These are phyloP conservation scores for Panopea generosa DNA, from an alignment of 2,888 invertebrate species.

Conservation along the genomic window DNA sequence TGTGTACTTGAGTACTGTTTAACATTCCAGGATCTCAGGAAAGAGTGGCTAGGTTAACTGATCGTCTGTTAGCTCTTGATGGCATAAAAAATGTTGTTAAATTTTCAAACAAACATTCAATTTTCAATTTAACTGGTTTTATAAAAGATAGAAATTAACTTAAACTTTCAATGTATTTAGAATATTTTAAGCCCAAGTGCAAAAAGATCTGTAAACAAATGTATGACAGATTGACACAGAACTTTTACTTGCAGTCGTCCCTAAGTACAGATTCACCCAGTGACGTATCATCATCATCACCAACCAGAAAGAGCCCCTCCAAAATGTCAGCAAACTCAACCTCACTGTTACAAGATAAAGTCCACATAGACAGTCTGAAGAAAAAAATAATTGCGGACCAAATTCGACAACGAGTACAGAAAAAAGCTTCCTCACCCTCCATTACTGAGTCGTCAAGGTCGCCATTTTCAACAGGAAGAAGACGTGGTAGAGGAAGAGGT, in stretches of 20 bases:
- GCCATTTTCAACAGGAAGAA: slow-evolving; percentile 11
- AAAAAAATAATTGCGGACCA: slow-evolving; percentile 79
- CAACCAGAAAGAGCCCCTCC: slow-evolving; percentile 13
- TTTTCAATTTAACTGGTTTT: no score
- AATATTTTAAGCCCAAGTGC: no score
- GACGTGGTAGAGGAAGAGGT: slow-evolving; percentile 57
- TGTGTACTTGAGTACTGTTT: no score
- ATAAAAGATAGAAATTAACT: no score
- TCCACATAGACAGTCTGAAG: slow-evolving; percentile 76
- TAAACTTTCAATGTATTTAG: no score
- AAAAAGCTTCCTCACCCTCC: slow-evolving; percentile 58
- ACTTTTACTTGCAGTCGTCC: slow-evolving; percentile 4
- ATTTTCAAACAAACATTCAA: no score
- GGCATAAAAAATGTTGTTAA: no score
- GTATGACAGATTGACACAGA: no score
- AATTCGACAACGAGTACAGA: slow-evolving; percentile 76
- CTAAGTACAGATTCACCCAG: slow-evolving; percentile 6
- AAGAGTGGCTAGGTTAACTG: no score
- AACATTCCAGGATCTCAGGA: no score
- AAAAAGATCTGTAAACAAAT: no score
- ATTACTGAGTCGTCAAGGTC: not conserved
- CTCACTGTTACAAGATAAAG: slow-evolving; percentile 35
- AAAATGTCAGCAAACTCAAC: not conserved
- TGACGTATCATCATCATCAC: slow-evolving; percentile 25
- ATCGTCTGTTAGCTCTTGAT: no score